Evolutionary conservation across 2,113 vertebrate species (phyloP), one percentile per base, ranked within the genome.

Genomic region (Hiodon tergisus): DNA sequence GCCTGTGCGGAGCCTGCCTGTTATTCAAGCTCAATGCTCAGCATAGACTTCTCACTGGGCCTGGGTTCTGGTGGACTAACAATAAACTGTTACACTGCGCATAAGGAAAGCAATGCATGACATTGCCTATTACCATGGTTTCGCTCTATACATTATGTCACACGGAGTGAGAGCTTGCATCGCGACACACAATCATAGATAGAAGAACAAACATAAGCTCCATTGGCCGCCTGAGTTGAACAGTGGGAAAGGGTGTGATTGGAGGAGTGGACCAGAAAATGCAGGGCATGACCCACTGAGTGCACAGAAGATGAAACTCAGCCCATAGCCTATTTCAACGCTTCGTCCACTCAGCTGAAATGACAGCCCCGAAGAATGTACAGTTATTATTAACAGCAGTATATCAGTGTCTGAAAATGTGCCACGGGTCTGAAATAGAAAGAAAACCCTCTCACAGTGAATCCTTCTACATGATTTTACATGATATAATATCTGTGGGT

Each of bases 301-400:
- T 13, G 3, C 50, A 17, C n/a, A 17, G 67, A 50, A n/a, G 67
- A 69, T 53, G 67, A 69, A 69, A 69, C 48, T 16, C 16, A 54
- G 54, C 67, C 67, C 51, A n/a, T 53, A n/a, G 50, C 50, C 67
- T 6, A 54, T 69, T 69, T 69, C 67, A 54, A 69, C 67, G 47
- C 63, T 67, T 5, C 2, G 63, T 67, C 63, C 63, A 67, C 63
- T 67, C 63, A 67, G n/a, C 51, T 53, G 67, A 53, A 69, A 69
- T 9, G 3, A n/a, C 67, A 69, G 52, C 67, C 50, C 51, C 3
- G n/a, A 54, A 50, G 67, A 69, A 69, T 52, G 66, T 13, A 50
- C 66, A 68, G 66, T 68, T 68, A 68, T 68, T 68, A 68, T 69
- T 69, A 69, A 54, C 14, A 16, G n/a, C 50, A 54, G 67, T 50